A percentile compares a stretch with the other conserved stretches of the same genome.
Conservation (phyloP, 2,888 invertebrate species). For the Cantharis rufa region DNA sequence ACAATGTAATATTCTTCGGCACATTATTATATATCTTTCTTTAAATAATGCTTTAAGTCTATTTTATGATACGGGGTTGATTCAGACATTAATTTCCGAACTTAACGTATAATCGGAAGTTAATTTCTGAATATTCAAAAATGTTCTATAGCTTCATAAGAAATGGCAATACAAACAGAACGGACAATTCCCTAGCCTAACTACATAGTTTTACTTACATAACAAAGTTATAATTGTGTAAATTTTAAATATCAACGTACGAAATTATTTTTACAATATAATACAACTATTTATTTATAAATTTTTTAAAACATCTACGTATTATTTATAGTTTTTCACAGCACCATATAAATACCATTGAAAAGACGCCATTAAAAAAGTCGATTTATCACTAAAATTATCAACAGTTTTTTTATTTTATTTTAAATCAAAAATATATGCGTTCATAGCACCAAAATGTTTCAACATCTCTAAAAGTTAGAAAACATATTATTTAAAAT, state of each 20-base stretch:
- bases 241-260: slow-evolving; percentile 23
- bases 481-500: background rate
- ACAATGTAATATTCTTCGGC: slow-evolving; percentile 11
- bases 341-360: slow-evolving; percentile 37
- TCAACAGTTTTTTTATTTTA: background rate
- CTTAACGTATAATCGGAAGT: background rate
- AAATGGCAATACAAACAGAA: background rate
- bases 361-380: slow-evolving; percentile 16
- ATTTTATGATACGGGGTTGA: background rate
- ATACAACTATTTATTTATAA: slow-evolving; percentile 14
- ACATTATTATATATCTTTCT: slow-evolving; percentile 12
- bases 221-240: background rate
- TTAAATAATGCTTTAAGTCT: background rate
- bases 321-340: slow-evolving; percentile 31
- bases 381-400: slow-evolving; percentile 3
- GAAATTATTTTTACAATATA: slow-evolving; percentile 22
- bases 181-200: background rate
- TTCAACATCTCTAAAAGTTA: background rate
- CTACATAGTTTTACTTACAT: background rate
- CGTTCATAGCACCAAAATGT: background rate
- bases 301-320: slow-evolving; percentile 13
- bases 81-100: background rate
- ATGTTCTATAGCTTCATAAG: background rate
- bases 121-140: background rate
- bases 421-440: background rate